A percentile compares a stretch with the other conserved stretches of the same genome.
Evolutionary conservation across 2,113 vertebrate species (phyloP).

Genomic region (Xenus cinereus): DNA sequence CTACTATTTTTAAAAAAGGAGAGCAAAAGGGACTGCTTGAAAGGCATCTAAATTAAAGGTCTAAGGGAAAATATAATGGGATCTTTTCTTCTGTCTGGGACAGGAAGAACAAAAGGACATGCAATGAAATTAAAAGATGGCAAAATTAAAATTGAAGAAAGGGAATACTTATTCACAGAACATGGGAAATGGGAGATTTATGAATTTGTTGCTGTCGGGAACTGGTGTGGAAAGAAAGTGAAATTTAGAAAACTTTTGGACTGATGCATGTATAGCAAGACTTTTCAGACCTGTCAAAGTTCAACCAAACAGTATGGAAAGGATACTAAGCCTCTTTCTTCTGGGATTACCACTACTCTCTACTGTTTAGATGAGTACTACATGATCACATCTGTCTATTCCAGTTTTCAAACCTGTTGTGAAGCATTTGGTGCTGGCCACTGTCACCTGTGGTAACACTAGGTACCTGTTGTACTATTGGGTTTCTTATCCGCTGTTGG

Average conservation of each 20-base stretch:
- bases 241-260: background rate
- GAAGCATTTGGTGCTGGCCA: background rate
- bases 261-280: background rate
- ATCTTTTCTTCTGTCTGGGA: background rate
- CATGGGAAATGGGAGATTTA: background rate
- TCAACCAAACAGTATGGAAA: background rate
- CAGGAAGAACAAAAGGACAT: background rate
- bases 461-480: background rate
- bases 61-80: background rate
- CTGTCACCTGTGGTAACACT: background rate
- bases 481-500: background rate
- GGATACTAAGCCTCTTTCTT: background rate
- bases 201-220: background rate
- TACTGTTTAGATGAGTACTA: background rate
- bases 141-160: background rate
- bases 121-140: background rate
- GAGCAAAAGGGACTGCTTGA: background rate
- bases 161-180: background rate
- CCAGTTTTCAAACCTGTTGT: background rate
- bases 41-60: background rate
- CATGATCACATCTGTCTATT: background rate
- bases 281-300: background rate
- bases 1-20: background rate
- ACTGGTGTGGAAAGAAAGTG: background rate
- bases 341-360: background rate